Conservation (phyloP, 2,888 invertebrate species). For the Alloscopus bannaensis region DNA sequence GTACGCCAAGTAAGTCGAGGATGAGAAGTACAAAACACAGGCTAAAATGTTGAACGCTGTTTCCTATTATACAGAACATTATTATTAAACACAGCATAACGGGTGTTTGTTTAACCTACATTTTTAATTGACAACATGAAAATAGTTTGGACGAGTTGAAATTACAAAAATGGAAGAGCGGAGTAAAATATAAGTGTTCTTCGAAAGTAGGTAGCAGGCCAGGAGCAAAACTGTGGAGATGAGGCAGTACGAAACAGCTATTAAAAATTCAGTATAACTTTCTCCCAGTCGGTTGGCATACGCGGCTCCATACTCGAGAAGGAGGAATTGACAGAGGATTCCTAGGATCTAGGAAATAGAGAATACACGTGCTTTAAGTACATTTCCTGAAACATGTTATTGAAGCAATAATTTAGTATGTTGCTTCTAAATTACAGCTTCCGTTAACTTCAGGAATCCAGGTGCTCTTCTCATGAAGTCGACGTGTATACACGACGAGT, state of each 20-base stretch:
- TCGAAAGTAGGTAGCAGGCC: constrained; percentile 86
- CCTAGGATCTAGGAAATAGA: constrained; percentile 81
- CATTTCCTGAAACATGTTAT: too few relatives aligned
- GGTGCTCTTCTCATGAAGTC: constrained; percentile 84
- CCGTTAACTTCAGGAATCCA: constrained; percentile 85
- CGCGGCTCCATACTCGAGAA: constrained; percentile 86
- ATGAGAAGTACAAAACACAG: constrained; percentile 85
- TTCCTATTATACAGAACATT: constrained; percentile 83
- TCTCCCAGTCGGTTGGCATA: constrained; percentile 85
- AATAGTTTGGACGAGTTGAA: neutral
- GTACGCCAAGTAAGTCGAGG: constrained; percentile 87
- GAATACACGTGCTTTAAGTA: too few relatives aligned
- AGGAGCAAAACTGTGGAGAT: constrained; percentile 86
- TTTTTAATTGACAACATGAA: too few relatives aligned
- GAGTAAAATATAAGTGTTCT: constrained; percentile 85
- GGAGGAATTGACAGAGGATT: constrained; percentile 87
- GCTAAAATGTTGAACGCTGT: constrained; percentile 86
- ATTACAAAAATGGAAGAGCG: constrained; percentile 90
- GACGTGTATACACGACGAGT: constrained; percentile 87
- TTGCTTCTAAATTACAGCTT: constrained; percentile 80
- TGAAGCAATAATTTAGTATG: neutral
- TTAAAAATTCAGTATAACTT: constrained; percentile 87
- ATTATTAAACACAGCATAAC: constrained; percentile 9
- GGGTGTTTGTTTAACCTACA: too few relatives aligned
- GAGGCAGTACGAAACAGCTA: constrained; percentile 87